A percentile compares a stretch with the other conserved stretches of the same genome.
Evolutionary conservation across 2,888 invertebrate species (phyloP).

Genomic region (Napeogenes sylphis): DNA sequence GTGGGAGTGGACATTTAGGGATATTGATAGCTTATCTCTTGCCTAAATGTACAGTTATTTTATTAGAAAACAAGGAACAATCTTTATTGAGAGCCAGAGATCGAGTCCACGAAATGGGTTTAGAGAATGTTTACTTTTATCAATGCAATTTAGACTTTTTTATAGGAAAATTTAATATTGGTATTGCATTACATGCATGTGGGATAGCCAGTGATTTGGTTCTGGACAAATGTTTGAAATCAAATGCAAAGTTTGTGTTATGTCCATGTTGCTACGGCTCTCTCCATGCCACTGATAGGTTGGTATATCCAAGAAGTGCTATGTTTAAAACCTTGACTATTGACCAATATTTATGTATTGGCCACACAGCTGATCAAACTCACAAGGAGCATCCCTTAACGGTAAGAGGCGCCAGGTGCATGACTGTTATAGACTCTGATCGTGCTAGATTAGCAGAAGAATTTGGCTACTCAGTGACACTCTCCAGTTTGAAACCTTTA

Average conservation of each 20-base stretch:
- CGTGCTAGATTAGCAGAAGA: conserved; percentile 86
- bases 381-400: conserved; percentile 85
- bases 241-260: conserved; percentile 88
- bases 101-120: conserved; percentile 80
- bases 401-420: conserved; percentile 88
- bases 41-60: conserved; percentile 86
- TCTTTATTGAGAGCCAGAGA: conserved; percentile 86
- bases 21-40: conserved; percentile 88
- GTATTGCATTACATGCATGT: conserved; percentile 94
- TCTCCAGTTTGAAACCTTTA: conserved; percentile 87
- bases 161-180: conserved; percentile 87
- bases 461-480: conserved; percentile 84
- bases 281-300: conserved; percentile 86
- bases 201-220: conserved; percentile 97
- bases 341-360: conserved; percentile 86
- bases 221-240: conserved; percentile 86
- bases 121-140: conserved; percentile 86
- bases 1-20: conserved; percentile 95
- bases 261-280: conserved; percentile 98
- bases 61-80: conserved; percentile 95
- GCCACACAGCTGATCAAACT: conserved; percentile 95
- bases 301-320: conserved; percentile 90
- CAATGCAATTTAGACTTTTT: conserved; percentile 96
- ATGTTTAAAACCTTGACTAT: conserved; percentile 68
- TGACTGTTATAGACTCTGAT: conserved; percentile 93